Evolutionary conservation across 2,888 invertebrate genomes (phyloP), one percentile per base, ranked within the genome.

Genomic region (Orchesella flavescens): DNA sequence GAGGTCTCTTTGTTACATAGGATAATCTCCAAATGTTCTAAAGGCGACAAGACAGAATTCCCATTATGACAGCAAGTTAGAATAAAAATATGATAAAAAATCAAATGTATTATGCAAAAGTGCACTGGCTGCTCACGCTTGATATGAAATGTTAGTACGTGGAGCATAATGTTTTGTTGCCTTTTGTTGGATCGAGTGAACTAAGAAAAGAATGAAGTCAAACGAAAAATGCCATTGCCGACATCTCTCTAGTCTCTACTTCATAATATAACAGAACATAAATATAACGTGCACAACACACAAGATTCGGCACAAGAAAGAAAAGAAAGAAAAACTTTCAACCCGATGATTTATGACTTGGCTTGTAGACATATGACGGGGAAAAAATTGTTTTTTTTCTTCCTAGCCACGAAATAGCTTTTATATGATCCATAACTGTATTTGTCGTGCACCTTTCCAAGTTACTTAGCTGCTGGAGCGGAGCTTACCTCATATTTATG

Each of bases 291-390:
- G 34, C 34, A 34, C 34, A 34, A 34, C 34, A 34, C 7, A 4
- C 34, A 7, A 7, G 3, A 34, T 7, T 34, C 34, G 34, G 34
- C 7, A 34, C 34, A 34, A 34, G 34, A 4, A 34, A 34, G 15
- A 7, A 74, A 74, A 34, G 49, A 74, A 63, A 9, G 57, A 57
- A 21, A 61, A 19, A 19, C 46, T 68, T 76, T 43, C 43, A 75
- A 75, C 53, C 24, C 12, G 76, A 76, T 76, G 76, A 76, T 76
- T 76, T 83, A 73, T 78, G 68, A 69, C 77, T 83, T 73, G 73
- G 73, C 74, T 83, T 83, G 78, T 69, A 73, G 78, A 83, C 83
- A 77, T 61, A 46, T 77, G 83, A 83, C 63, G 73, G 72, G 57
- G 74, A 76, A 77, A 77, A 21, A 57, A 53, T 66, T 1, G 55